Base-by-base conservation (phyloP, 2,888 invertebrate species). In the Heliconius erato region DNA sequence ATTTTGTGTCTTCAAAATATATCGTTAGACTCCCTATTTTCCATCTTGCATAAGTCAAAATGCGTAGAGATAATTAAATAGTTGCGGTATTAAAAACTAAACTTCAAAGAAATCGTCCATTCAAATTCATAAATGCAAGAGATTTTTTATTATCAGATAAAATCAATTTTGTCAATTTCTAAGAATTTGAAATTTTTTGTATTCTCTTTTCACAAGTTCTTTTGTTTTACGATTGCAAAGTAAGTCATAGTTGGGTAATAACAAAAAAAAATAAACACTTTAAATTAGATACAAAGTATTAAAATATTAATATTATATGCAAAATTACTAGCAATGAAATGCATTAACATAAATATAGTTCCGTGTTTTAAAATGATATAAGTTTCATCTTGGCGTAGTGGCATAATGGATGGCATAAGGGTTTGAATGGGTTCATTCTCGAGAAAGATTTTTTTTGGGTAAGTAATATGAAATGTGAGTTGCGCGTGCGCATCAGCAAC, bases 141-240 rank as follows among this genome's bases (percentile, higher is more conserved):
- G 40, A 23, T 12, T 40, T 69, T 68, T 68, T 68, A 28, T 67
- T 23, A 68, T 32, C 32, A 35, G 4, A 32, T 69, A 23, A 35
- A 69, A 69, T 35, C 69, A 63, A 63, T 63, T 63, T 19, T 63
- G 69, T 69, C 19, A 32, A 23, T 35, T 69, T 69, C 68, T 35
- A 69, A 7, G 69, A 69, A 35, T 11, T 35, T 11, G 23, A 35
- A 23, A 11, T 0, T 35, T 68, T 69, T 69, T 23, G 11, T 35
- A 5, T 69, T 35, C 28, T 67, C 23, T 69, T 69, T 69, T 63
- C 71, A 35, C 14, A 71, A 71, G 2, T 26, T 26, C 26, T 72
- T 72, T 72, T 72, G 72, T 72, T 72, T 14, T 44, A 12, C 9
- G 44, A 44, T 72, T 72, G 44, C 44, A n/a, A 72, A 14, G 40